Evolutionary conservation across 2,113 vertebrate genomes (phyloP).

Genomic region (Arizona elegans): DNA sequence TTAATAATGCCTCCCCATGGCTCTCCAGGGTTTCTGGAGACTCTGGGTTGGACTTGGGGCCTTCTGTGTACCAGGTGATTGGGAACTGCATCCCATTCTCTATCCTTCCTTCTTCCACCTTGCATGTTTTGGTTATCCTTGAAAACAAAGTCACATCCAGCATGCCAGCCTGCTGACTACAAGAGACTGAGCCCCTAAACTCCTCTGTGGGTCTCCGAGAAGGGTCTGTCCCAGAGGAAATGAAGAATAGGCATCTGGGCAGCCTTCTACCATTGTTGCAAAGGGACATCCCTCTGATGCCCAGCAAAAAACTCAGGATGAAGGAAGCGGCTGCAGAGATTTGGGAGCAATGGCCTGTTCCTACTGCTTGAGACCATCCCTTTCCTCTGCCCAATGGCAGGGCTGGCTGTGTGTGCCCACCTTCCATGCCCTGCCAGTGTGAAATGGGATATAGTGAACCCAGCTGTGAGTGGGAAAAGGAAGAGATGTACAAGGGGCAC

Average conservation of each 20-base stretch:
- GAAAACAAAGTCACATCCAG: too few relatives aligned
- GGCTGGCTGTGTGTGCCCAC: neutral
- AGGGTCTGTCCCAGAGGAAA: neutral
- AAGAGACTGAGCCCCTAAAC: neutral
- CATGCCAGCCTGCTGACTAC: too few relatives aligned
- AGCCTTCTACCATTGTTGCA: neutral
- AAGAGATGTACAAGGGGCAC: neutral
- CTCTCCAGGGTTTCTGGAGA: too few relatives aligned
- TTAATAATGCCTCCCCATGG: too few relatives aligned
- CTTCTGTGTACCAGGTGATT: too few relatives aligned
- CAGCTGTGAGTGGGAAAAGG: neutral
- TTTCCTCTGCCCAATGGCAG: neutral
- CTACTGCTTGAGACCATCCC: neutral
- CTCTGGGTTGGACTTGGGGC: too few relatives aligned
- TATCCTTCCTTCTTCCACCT: too few relatives aligned
- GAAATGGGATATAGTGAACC: neutral
- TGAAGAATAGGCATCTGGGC: too few relatives aligned
- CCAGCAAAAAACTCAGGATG: neutral
- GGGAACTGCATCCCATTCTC: too few relatives aligned
- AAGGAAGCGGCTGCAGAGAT: neutral
- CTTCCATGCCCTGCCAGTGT: neutral
- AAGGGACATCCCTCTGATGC: neutral
- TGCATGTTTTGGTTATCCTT: too few relatives aligned
- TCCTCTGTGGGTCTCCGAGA: neutral
- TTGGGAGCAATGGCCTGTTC: neutral